Evolutionary conservation across 1,140 invertebrate genomes (phyloP).

Genomic region (Tenebrio molitor): DNA sequence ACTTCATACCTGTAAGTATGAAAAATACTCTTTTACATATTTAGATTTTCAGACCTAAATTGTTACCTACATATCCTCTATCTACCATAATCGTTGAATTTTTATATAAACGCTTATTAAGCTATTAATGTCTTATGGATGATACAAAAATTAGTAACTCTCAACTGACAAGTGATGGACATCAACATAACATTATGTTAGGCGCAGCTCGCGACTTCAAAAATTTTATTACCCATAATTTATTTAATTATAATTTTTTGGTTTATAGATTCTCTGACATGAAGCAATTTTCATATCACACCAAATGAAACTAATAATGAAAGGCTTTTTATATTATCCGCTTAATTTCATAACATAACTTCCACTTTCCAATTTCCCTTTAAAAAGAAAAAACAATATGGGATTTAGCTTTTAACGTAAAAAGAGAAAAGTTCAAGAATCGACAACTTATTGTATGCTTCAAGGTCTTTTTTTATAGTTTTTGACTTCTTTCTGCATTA

Average conservation of each 20-base stretch:
- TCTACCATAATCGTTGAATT: constrained; percentile 30
- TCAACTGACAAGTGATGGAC: constrained; percentile 39
- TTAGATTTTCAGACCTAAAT: not conserved
- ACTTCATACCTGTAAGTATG: constrained; percentile 38
- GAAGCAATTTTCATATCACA: constrained; percentile 24
- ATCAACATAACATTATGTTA: constrained; percentile 30
- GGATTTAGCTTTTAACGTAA: too few species aligned
- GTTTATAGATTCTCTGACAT: constrained; percentile 5
- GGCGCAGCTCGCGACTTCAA: constrained; percentile 25
- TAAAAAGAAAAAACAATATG: too few species aligned
- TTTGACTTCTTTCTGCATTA: too few species aligned
- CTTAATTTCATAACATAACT: too few species aligned
- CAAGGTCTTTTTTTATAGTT: too few species aligned
- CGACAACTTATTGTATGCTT: too few species aligned
- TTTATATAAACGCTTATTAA: constrained; percentile 47
- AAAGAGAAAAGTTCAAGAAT: too few species aligned
- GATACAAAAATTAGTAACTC: constrained; percentile 45
- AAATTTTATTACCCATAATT: constrained; percentile 31
- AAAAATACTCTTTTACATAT: constrained; percentile 39
- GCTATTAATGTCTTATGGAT: constrained; percentile 42
- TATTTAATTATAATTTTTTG: constrained; percentile 33
- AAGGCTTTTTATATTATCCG: too few species aligned
- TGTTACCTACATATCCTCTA: constrained; percentile 5
- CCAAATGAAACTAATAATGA: not conserved
- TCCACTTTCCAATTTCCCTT: too few species aligned